Base-by-base conservation (phyloP, 2,113 vertebrate species). In the Aramus guarauna region DNA sequence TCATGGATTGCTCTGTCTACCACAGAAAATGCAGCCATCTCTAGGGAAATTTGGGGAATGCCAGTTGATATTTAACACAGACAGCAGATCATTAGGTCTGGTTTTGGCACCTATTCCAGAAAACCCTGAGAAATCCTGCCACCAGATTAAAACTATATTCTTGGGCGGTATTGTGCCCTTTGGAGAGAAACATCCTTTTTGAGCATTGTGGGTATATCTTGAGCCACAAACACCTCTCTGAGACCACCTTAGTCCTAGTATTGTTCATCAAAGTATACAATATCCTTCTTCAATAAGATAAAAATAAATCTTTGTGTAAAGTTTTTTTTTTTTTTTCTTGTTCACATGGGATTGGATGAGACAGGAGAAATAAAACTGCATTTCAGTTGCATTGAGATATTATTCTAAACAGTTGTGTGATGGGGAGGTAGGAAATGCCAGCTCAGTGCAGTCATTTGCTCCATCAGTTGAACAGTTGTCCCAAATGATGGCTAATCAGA, bases 401-500 rank as follows among this genome's bases (percentile, higher is more conserved):
- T 83, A 85, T 88, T 88, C 68, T 58, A 72, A 74, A 11, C 37
- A 85, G 68, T 21, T 27, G 47, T 30, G 86, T 82, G 91, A 83
- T 79, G 63, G 45, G 73, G 63, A 87, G 74, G 85, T 91, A 56
- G 94, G 81, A 97, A 97, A 90, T 87, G 75, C 91, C 91, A 93
- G 73, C 93, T 93, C 92, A 91, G 89, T 95, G 90, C 93, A 81
- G 72, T 91, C 84, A 81, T 97, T 91, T 94, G 95, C 75, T 82
- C 86, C 92, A 93, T 94, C 92, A 79, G 86, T 59, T 69, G 88
- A 97, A 69, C 72, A 96, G 80, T 82, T 91, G 90, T 95, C 95
- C 96, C 96, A 85, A 83, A 86, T 94, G 96, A 97, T 80, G 91
- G 92, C 92, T 97, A 96, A 97, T 97, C 97, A 95, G 92, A 94